phyloP scores from a whole-genome alignment of 2,113 vertebrate species.

The Brachyhypopomus occidentalis region DNA sequence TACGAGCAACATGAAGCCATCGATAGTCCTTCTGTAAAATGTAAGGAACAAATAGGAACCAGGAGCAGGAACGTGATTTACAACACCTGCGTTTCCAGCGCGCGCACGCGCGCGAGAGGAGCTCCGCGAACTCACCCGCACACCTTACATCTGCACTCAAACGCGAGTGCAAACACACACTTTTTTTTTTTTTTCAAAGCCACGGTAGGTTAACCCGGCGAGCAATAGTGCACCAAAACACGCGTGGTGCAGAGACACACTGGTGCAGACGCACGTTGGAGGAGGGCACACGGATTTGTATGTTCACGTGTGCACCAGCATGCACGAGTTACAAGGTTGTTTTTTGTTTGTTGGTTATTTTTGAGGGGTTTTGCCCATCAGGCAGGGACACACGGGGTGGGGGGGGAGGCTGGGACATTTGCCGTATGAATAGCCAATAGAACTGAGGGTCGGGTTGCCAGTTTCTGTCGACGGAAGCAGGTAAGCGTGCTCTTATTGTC shows the following conservation, averaged over 20 bases:
- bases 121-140: too few relatives aligned
- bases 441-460: slow-evolving; percentile 17
- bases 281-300: not conserved
- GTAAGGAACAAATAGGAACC: not conserved
- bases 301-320: not conserved
- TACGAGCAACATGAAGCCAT: not conserved
- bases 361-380: not conserved
- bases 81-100: too few relatives aligned
- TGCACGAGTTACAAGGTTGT: not conserved
- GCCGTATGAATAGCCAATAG: not conserved
- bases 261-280: not conserved
- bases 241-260: not conserved
- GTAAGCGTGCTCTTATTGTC: slow-evolving; percentile 27
- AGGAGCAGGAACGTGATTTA: too few relatives aligned
- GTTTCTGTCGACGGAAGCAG: slow-evolving; percentile 26
- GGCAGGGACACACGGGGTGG: not conserved
- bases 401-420: not conserved
- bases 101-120: not conserved
- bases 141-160: not conserved
- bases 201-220: not conserved
- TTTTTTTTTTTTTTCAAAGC: too few relatives aligned
- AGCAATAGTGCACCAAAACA: not conserved
- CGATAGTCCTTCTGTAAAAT: not conserved
- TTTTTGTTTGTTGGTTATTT: not conserved
- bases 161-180: not conserved